These are phyloP conservation scores for Atrina japonica DNA, from an alignment of 2,888 invertebrate species.

Conservation along the genomic window DNA sequence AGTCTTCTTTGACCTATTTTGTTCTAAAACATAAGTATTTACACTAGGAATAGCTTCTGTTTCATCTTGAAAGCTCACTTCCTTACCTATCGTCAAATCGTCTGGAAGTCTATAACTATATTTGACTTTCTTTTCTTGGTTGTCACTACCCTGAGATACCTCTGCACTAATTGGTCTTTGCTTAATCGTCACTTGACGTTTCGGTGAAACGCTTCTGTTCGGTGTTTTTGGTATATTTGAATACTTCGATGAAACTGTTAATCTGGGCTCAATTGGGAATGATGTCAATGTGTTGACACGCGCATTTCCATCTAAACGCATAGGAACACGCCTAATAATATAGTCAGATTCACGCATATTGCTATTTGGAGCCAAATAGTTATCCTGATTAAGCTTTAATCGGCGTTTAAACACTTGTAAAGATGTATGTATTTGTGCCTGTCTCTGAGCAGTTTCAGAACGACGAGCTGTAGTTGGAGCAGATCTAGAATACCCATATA, in stretches of 20 bases:
- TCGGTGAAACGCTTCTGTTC: neutral
- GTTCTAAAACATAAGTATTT: constrained; percentile 59
- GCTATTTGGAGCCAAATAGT: constrained; percentile 33
- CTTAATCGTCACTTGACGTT: neutral
- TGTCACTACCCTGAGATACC: neutral
- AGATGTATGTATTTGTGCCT: constrained; percentile 41
- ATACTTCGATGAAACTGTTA: constrained; percentile 22
- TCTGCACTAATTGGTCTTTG: constrained; percentile 11
- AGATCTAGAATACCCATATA: constrained; percentile 13
- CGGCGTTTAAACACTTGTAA: constrained; percentile 41
- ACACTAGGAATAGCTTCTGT: constrained; percentile 58
- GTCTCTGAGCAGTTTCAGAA: constrained; percentile 36
- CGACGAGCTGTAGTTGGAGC: constrained; percentile 15
- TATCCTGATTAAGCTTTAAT: constrained; percentile 37
- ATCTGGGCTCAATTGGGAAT: constrained; percentile 33
- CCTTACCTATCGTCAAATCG: constrained; percentile 55
- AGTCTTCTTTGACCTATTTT: constrained; percentile 19
- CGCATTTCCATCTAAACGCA: constrained; percentile 4
- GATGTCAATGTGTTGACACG: neutral
- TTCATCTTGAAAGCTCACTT: constrained; percentile 57
- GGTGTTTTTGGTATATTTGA: constrained; percentile 39
- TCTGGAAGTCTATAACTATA: constrained; percentile 50
- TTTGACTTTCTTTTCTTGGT: constrained; percentile 27
- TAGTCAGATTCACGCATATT: constrained; percentile 38
- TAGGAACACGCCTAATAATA: constrained; percentile 38